Evolutionary conservation across 2,888 invertebrate species (phyloP).

Genomic region (Anaspis maculata): DNA sequence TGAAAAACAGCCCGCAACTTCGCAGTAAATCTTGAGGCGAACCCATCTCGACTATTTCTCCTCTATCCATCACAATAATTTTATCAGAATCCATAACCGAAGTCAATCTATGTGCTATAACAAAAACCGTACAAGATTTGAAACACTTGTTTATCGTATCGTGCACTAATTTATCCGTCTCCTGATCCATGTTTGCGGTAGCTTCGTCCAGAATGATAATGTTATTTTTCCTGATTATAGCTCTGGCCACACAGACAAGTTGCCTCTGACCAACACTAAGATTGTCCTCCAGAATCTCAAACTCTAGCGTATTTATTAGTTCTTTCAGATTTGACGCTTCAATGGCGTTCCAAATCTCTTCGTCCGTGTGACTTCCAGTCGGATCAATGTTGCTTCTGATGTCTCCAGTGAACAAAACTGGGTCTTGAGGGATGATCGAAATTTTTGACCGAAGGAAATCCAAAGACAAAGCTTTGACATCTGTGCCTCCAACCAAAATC

Average conservation of each 20-base stretch:
- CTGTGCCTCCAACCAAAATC: slow-evolving; percentile 44
- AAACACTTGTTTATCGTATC: slow-evolving; percentile 47
- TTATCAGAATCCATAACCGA: slow-evolving; percentile 54
- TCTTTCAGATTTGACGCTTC: slow-evolving; percentile 36
- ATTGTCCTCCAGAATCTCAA: slow-evolving; percentile 17
- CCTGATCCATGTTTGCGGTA: slow-evolving; percentile 49
- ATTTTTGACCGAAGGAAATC: slow-evolving; percentile 40
- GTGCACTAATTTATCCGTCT: slow-evolving; percentile 49
- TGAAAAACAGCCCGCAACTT: too few relatives aligned
- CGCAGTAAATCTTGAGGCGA: too few relatives aligned
- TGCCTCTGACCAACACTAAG: slow-evolving; percentile 48
- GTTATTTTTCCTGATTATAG: slow-evolving; percentile 45
- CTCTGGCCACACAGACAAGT: slow-evolving; percentile 48
- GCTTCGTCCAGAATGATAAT: slow-evolving; percentile 51
- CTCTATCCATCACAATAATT: too few relatives aligned
- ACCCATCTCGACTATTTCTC: too few relatives aligned
- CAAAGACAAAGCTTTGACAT: slow-evolving; percentile 41
- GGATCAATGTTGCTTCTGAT: slow-evolving; percentile 42
- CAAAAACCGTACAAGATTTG: slow-evolving; percentile 46
- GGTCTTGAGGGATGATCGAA: slow-evolving; percentile 47
- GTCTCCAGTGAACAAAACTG: slow-evolving; percentile 47
- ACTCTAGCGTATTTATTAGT: slow-evolving; percentile 31
- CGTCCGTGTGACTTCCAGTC: slow-evolving; percentile 23
- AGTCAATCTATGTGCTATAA: slow-evolving; percentile 40
- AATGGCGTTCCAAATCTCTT: slow-evolving; percentile 28